Evolutionary conservation across 2,113 vertebrate species (phyloP).

Genomic region (Chaetorhynchus papuensis): DNA sequence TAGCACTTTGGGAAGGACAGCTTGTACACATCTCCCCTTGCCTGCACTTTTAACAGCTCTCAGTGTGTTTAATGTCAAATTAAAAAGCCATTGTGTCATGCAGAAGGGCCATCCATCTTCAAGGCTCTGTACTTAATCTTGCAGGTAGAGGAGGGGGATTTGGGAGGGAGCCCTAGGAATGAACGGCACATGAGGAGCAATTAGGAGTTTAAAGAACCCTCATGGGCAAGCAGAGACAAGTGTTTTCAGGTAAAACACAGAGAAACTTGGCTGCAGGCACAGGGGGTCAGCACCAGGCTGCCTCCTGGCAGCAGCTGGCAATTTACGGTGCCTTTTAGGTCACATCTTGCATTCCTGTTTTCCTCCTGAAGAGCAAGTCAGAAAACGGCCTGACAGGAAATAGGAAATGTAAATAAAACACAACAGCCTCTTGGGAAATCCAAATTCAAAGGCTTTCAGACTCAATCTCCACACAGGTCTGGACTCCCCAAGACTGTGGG

Average conservation of each 20-base stretch:
- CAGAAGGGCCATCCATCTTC: not conserved
- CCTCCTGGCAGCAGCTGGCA: not conserved
- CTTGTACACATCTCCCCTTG: not conserved
- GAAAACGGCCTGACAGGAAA: constrained; percentile 29
- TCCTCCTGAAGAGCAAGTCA: not conserved
- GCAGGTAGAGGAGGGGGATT: not conserved
- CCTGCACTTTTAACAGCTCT: not conserved
- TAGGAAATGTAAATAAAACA: constrained; percentile 50
- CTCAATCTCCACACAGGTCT: not conserved
- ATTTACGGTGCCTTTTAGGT: not conserved
- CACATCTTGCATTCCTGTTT: not conserved
- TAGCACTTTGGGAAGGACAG: not conserved
- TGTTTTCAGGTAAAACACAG: not conserved
- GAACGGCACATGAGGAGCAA: not conserved
- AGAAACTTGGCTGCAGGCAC: not conserved
- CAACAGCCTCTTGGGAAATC: not conserved
- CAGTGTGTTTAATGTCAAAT: not conserved
- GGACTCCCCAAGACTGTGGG: not conserved
- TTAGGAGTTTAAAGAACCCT: not conserved
- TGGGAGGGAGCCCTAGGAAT: not conserved
- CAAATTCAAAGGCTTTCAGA: not conserved
- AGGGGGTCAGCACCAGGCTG: not conserved
- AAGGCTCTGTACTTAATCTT: not conserved
- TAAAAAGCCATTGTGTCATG: not conserved
- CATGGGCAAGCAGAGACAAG: not conserved